A percentile compares a stretch with the other conserved stretches of the same genome.
Evolutionary conservation across 2,888 invertebrate species (phyloP).

Genomic region (Zygogramma bicolorata): DNA sequence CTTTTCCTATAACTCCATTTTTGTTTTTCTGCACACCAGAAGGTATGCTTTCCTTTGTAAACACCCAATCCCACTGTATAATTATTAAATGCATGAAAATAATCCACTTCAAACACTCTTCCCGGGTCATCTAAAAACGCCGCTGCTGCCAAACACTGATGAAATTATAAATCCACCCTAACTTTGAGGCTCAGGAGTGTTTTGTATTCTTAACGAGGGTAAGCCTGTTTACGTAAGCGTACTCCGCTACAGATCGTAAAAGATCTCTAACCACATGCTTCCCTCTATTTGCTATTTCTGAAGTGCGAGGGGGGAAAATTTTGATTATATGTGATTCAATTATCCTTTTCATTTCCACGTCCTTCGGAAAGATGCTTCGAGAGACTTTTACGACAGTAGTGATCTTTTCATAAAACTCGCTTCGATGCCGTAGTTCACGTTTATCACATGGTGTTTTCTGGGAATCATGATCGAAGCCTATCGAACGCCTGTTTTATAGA

Average conservation of each 20-base stretch:
- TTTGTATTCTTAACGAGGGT: constrained; percentile 5
- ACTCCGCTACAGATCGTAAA: background rate
- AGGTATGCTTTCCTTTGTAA: too few relatives aligned
- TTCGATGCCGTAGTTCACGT: background rate
- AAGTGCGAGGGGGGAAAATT: background rate
- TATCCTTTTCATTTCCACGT: background rate
- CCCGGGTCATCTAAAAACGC: too few relatives aligned
- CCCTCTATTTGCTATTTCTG: background rate
- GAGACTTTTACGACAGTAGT: background rate
- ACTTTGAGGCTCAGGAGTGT: background rate
- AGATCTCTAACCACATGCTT: constrained; percentile 12
- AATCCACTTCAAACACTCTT: too few relatives aligned
- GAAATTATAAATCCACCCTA: constrained; percentile 1
- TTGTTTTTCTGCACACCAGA: too few relatives aligned
- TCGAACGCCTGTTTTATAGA: too few relatives aligned
- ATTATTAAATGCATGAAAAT: too few relatives aligned
- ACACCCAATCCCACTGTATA: too few relatives aligned
- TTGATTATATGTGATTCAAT: constrained; percentile 2
- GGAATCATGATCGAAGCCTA: background rate
- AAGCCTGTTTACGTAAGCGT: constrained; percentile 8
- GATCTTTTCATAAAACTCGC: background rate
- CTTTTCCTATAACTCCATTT: too few relatives aligned
- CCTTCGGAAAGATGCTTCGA: background rate
- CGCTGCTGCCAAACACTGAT: background rate
- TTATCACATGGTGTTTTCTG: background rate